Conservation (phyloP, 2,113 vertebrate species). For the Plecturocebus donacophilus region DNA sequence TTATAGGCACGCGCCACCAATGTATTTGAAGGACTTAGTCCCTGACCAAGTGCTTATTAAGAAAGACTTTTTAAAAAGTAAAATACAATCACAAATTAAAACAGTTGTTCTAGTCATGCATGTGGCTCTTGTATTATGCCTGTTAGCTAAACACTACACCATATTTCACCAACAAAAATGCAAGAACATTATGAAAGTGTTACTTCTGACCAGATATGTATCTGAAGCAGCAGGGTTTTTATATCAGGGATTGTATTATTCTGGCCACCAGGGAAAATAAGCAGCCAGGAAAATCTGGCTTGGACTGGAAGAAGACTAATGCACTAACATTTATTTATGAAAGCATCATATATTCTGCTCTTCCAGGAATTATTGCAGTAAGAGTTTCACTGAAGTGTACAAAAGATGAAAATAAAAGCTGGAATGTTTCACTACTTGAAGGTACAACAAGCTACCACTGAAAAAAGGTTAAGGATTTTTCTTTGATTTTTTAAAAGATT, state of each 20-base stretch:
- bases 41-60: constrained; percentile 62
- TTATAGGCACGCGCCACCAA: no score
- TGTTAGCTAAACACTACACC: constrained; percentile 55
- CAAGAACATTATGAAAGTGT: constrained; percentile 63
- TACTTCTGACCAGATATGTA: constrained; percentile 59
- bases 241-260: constrained; percentile 50
- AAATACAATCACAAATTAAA: constrained; percentile 75
- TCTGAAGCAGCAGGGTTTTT: constrained; percentile 61
- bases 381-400: neutral
- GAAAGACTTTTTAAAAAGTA: constrained; percentile 62
- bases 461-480: neutral
- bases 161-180: constrained; percentile 76
- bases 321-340: constrained; percentile 70
- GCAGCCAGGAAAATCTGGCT: constrained; percentile 69
- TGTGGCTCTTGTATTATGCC: constrained; percentile 58
- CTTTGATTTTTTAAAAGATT: neutral
- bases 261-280: constrained; percentile 60
- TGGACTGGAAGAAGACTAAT: constrained; percentile 63
- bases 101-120: constrained; percentile 60
- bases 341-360: constrained; percentile 56
- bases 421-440: neutral
- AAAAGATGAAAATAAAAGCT: constrained; percentile 9
- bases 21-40: constrained; percentile 60
- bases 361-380: constrained; percentile 49
- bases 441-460: neutral